Evolutionary conservation across 2,797 vertebrate genomes (phyloP).

Genomic region (Sphenopsis melanotis): DNA sequence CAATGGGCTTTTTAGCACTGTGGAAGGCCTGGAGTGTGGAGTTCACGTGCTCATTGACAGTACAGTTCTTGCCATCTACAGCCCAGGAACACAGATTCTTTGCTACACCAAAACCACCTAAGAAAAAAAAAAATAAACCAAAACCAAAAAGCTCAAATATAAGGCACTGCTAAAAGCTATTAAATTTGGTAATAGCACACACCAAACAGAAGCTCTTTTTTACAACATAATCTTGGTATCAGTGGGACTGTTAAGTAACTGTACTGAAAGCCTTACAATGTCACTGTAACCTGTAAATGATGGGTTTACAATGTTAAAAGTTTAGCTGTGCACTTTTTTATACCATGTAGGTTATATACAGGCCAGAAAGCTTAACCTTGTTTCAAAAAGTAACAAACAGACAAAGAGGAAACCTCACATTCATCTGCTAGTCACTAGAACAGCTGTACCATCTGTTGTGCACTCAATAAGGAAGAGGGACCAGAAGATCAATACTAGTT

Average conservation of each 20-base stretch:
- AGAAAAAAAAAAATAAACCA: background rate
- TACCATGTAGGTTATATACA: rapidly evolving
- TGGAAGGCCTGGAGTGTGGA: slow-evolving; percentile 77
- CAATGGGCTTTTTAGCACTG: slow-evolving; percentile 78
- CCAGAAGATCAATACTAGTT: background rate
- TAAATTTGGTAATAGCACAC: background rate
- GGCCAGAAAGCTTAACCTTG: background rate
- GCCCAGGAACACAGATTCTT: slow-evolving; percentile 88
- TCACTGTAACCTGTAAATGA: background rate
- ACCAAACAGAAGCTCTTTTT: background rate
- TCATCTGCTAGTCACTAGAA: background rate
- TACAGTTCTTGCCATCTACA: slow-evolving; percentile 80
- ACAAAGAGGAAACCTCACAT: background rate
- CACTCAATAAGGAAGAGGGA: background rate
- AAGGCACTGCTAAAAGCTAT: background rate
- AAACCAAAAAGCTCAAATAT: background rate
- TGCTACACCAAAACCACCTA: slow-evolving; percentile 82
- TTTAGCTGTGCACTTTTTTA: background rate
- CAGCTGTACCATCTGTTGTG: background rate
- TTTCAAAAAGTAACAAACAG: background rate
- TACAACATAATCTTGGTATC: background rate
- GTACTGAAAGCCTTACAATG: background rate
- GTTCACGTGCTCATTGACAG: slow-evolving; percentile 74
- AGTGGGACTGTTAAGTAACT: rapidly evolving
- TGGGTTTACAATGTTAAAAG: background rate